Conservation (phyloP, 2,797 vertebrate genomes). For the Acomys russatus region DNA sequence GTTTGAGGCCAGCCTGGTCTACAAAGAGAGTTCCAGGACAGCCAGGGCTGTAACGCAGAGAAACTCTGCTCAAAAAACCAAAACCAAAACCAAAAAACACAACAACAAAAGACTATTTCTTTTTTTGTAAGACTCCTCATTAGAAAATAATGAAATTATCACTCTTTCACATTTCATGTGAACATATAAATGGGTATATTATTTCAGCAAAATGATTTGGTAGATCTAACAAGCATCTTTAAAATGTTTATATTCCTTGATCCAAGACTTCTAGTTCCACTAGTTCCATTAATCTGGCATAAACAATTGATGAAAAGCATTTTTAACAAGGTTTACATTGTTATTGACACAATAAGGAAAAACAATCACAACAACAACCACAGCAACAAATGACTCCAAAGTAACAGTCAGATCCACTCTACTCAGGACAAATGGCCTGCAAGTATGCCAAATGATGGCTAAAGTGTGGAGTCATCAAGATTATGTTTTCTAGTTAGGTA, state of each 20-base stretch:
- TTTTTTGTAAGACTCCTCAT: neutral
- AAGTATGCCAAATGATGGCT: neutral
- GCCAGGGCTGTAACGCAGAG: too few relatives aligned
- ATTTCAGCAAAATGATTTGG: neutral
- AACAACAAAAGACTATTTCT: neutral
- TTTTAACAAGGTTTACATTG: neutral
- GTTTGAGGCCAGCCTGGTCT: too few relatives aligned
- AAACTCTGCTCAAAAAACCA: too few relatives aligned
- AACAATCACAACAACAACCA: neutral
- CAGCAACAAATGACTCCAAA: neutral
- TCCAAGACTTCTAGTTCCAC: constrained; percentile 1
- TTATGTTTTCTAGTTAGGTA: neutral
- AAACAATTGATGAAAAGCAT: neutral
- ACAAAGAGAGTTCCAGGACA: too few relatives aligned
- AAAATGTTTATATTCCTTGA: constrained; percentile 35
- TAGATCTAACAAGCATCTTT: constrained; percentile 3
- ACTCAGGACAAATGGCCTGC: neutral
- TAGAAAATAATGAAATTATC: neutral
- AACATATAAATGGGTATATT: constrained; percentile 11
- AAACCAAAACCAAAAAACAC: too few relatives aligned
- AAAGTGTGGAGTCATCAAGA: neutral
- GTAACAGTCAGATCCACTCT: neutral
- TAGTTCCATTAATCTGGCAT: neutral
- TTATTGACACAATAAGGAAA: neutral
- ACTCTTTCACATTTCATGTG: neutral